Evolutionary conservation across 2,888 invertebrate genomes (phyloP).

Genomic region (Lepidonotus clava): DNA sequence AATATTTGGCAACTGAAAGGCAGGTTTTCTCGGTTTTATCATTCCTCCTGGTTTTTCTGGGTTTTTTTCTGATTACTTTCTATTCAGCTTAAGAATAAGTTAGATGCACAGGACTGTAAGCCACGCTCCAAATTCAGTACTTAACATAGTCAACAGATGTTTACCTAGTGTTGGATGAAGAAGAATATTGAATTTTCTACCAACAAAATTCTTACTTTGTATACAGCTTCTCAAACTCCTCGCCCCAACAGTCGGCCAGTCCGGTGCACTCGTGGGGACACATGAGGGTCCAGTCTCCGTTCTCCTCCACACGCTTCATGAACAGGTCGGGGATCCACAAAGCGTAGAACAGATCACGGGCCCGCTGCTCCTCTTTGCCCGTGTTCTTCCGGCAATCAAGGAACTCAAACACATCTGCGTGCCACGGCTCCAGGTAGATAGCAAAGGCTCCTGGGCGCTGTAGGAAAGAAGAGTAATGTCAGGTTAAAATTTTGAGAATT

Average conservation of each 20-base stretch:
- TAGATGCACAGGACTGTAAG: too few species aligned
- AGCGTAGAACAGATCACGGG: slow-evolving; percentile 97
- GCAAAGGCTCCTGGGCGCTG: slow-evolving; percentile 97
- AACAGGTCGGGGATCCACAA: slow-evolving; percentile 99
- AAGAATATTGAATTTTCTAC: neutral
- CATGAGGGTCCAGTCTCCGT: slow-evolving; percentile 96
- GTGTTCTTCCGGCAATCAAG: slow-evolving; percentile 96
- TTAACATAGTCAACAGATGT: too few species aligned
- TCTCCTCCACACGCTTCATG: slow-evolving; percentile 91
- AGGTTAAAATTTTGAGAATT: too few species aligned
- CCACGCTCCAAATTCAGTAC: too few species aligned
- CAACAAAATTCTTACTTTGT: slow-evolving; percentile 82
- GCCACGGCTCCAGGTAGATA: slow-evolving; percentile 99
- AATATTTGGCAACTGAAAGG: too few species aligned
- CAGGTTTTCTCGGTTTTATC: too few species aligned
- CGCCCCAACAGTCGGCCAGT: slow-evolving; percentile 95
- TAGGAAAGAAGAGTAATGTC: too few species aligned
- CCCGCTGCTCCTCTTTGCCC: slow-evolving; percentile 92
- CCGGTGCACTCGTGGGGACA: slow-evolving; percentile 97
- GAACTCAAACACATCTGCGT: slow-evolving; percentile 97
- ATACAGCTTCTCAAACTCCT: slow-evolving; percentile 95
- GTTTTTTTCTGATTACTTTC: too few species aligned
- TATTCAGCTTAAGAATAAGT: too few species aligned
- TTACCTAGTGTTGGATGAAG: too few species aligned
- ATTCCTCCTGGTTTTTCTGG: too few species aligned